Evolutionary conservation across 2,113 vertebrate genomes (phyloP), one percentile per base, ranked within the genome.

Genomic region (Otocyon megalotis): DNA sequence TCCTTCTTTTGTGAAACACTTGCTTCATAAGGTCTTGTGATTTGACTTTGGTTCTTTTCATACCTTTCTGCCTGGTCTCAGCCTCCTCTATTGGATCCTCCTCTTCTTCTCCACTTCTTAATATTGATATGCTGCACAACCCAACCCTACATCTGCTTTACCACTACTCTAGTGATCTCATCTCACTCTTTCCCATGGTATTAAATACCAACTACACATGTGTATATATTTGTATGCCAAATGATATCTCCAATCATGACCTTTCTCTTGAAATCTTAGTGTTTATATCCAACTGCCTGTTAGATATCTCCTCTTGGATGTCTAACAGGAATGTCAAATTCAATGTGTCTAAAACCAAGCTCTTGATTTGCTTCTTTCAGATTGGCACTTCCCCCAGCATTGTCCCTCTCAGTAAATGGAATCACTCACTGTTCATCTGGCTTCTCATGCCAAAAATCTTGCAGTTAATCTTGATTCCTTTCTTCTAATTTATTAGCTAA

Each of bases 341-440:
- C 60, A 79, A 5, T 17, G 43, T 54, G 35, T 65, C 60, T 5
- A 91, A 95, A 86, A 94, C 37, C 32, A 82, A 65, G 86, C 17
- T 48, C 43, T 87, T 81, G 32, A 72, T 93, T 67, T 20, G 16
- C 63, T 72, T 93, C 58, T 94, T 84, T 43, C 74, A 93, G 72
- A 30, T 60, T 16, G 20, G 48, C 17, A 5, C 19, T 37, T 50
- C 7, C 20, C 54, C 43, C 20, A 72, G 4, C 13, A 8, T 77
- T 35, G 30, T 17, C 53, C n/a, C 72, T 88, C 48, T 86, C 28
- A 63, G 37, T 80, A 88, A 88, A 81, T 20, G 24, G 7, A 77
- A 82, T 80, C 62, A 16, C 48, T 80, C 62, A 16, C 48, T 28
- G 17, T 90, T 92, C 54, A 17, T 63, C 77, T 50, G 12, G 3